Base-by-base conservation (phyloP, 2,113 vertebrate genomes). In the Myrmophylax atrothorax region DNA sequence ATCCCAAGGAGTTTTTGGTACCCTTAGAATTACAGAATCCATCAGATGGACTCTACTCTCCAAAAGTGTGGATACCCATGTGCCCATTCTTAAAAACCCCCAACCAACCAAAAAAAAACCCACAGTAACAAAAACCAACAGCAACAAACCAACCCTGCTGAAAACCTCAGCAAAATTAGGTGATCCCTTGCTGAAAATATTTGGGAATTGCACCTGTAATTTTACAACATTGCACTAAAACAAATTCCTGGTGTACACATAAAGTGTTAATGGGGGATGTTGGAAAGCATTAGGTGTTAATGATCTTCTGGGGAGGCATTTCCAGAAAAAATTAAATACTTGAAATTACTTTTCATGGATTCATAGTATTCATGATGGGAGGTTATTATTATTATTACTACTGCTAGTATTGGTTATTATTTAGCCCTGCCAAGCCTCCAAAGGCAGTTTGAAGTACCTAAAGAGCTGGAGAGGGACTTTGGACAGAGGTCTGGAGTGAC, bases 21-120 rank as follows among this genome's bases (percentile, higher is more conserved):
- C 22, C n/a, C 17, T 46, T 60, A 69, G 23, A 74, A 74, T 77
- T n/a, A 73, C 8, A 14, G 28, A 64, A 64, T 64, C 24, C 18
- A 6, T 53, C 13, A 52, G 19, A 28, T 42, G 17, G 56, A 28
- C 22, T 59, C 67, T 77, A 6, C 28, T 78, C 7, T 89, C 12
- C 6, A 14, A 1, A 73, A 49, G 4, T 6, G 17, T 58, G 24
- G 17, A 6, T 70, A 38, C 29, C 15, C 5, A 0, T 18, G 6
- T 53, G 28, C 14, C 12, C 8, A 37, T 69, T 24, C 37, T 56
- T 53, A 18, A 56, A 70, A 49, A 18, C 4, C 3, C 5, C 5
- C 33, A 19, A 25, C 3, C 28, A 72, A 52, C 16, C 2, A 12
- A 42, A 73, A 35, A 26, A 50, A 37, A 3, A 1, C 0, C 4